phyloP scores from a whole-genome alignment of 2,797 vertebrate species.

The Luscinia megarhynchos region DNA sequence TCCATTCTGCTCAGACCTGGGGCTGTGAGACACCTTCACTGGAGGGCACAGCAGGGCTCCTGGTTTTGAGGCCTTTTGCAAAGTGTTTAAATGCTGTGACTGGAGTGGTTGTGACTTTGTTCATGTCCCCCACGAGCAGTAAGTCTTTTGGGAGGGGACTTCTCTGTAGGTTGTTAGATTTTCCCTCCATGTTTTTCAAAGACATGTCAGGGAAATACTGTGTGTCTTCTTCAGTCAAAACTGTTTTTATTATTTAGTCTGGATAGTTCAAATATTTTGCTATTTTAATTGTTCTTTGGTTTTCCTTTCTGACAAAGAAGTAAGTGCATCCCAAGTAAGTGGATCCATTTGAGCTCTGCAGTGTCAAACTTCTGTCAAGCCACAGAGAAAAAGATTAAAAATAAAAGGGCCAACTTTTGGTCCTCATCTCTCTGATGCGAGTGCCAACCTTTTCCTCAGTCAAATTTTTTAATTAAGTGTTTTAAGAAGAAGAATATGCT shows the following conservation, averaged over 20 bases:
- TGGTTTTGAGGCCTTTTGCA: not conserved
- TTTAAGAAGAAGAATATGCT: constrained; percentile 4
- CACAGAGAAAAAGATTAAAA: not conserved
- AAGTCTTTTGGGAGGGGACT: not conserved
- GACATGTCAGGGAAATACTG: not conserved
- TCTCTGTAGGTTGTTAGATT: not conserved
- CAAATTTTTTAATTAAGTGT: constrained; percentile 22
- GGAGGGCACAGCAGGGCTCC: not conserved
- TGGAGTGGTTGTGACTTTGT: not conserved
- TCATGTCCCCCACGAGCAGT: not conserved
- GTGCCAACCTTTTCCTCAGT: not conserved
- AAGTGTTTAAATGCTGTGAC: not conserved
- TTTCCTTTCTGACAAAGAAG: not conserved
- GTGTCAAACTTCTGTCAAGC: not conserved
- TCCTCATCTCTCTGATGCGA: not conserved
- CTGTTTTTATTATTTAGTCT: not conserved
- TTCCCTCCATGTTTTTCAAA: not conserved
- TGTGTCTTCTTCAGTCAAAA: not conserved
- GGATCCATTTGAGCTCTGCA: not conserved
- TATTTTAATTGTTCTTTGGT: not conserved
- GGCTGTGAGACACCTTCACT: not conserved
- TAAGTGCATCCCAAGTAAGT: not conserved
- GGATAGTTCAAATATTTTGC: not conserved
- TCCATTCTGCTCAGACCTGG: not conserved
- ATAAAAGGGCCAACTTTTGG: not conserved